Evolutionary conservation across 2,888 invertebrate genomes (phyloP).

Genomic region (Cerastoderma edule): DNA sequence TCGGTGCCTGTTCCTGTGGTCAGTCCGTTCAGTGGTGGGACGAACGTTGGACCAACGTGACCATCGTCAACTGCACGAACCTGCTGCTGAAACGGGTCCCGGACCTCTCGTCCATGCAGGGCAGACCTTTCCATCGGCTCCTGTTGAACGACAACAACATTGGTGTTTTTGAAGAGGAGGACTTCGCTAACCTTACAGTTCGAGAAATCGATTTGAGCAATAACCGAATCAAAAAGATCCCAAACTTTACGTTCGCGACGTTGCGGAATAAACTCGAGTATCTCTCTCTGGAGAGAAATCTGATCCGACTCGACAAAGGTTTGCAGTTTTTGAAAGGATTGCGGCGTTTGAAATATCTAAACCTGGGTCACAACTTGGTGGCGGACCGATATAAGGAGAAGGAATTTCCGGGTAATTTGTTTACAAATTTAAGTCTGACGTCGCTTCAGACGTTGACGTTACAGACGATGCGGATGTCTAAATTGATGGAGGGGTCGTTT

Average conservation of each 20-base stretch:
- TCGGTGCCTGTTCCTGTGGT: constrained; percentile 55
- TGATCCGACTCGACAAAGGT: constrained; percentile 49
- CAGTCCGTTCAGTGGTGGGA: constrained; percentile 59
- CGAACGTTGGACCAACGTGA: constrained; percentile 48
- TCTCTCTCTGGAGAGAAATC: constrained; percentile 48
- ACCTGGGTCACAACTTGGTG: constrained; percentile 53
- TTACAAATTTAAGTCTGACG: constrained; percentile 41
- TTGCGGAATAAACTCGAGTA: constrained; percentile 37
- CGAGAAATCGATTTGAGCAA: constrained; percentile 62
- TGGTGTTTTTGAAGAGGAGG: constrained; percentile 37
- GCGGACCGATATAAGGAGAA: constrained; percentile 45
- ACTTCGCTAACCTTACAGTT: constrained; percentile 51
- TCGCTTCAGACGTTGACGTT: constrained; percentile 44
- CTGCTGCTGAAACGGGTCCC: constrained; percentile 45
- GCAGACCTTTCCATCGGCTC: constrained; percentile 55
- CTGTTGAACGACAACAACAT: constrained; percentile 64
- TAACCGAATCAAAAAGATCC: constrained; percentile 55
- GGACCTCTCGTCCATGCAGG: constrained; percentile 44
- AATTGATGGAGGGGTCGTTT: constrained; percentile 49
- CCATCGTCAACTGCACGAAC: constrained; percentile 60
- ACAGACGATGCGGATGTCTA: constrained; percentile 54
- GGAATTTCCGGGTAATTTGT: constrained; percentile 50
- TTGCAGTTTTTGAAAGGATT: constrained; percentile 47
- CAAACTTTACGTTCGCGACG: constrained; percentile 38
- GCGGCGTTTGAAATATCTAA: constrained; percentile 44